Evolutionary conservation across 2,113 vertebrate species (phyloP), one percentile per base, ranked within the genome.

Genomic region (Echinops telfairi): DNA sequence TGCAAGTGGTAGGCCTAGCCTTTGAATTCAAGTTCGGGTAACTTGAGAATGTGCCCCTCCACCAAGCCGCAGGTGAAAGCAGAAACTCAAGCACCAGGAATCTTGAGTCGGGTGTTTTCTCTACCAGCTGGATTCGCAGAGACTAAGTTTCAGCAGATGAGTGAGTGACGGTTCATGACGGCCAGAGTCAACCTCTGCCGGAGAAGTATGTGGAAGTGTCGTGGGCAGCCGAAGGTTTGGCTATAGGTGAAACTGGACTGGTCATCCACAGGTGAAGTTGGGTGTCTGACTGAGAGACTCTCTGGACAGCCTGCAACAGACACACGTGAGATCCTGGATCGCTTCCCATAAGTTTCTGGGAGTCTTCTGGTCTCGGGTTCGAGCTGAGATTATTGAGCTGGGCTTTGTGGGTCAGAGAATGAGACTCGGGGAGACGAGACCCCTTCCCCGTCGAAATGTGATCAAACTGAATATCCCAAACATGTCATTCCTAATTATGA

Each of bases 141-240:
- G 58, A 64, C 60, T 31, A 77, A 40, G n/a, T 64, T 12, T 57
- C 36, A 43, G 6, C 47, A 9, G n/a, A 47, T 83, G 16, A 17
- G 20, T 73, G 17, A 19, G 29, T 1, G 22, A 62, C 22, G 6
- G 53, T 6, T 43, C 23, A 64, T 38, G 29, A 57, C 40, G 10
- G 3, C 20, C 27, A 7, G 2, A 4, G 15, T 36, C 76, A 11
- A 0, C 2, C 33, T 23, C 23, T 6, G 25, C 29, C 6, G 5
- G 40, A 82, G 43, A 31, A 77, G 29, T 77, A 29, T 6, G 23
- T 19, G 3, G 29, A 36, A 5, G 10, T 36, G 10, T 0, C n/a
- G 6, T 16, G 22, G 29, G 25, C 38, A 83, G 62, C 23, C 31
- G 15, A 14, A 4, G n/a, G 7, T 64, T 10, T 12, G 2, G n/a